phyloP scores from a whole-genome alignment of 2,113 vertebrate species.

The Equus quagga region DNA sequence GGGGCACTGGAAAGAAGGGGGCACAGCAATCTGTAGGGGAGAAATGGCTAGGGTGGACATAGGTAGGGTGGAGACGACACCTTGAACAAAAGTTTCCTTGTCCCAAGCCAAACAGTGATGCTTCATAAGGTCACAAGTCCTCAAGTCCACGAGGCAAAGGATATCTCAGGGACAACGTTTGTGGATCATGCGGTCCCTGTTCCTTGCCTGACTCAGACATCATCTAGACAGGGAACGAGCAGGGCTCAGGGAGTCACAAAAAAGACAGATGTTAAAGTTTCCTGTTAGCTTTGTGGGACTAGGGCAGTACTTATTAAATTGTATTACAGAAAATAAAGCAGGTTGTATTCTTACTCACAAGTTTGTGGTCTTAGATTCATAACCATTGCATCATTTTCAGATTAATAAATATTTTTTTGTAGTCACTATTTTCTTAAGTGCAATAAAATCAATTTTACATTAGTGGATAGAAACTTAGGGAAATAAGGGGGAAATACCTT shows the following conservation, averaged over 20 bases:
- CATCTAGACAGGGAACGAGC: background rate
- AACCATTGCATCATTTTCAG: background rate
- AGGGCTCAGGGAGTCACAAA: background rate
- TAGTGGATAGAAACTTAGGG: background rate
- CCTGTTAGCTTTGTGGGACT: background rate
- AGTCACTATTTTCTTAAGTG: background rate
- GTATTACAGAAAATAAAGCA: background rate
- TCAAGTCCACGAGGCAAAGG: background rate
- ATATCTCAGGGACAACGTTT: background rate
- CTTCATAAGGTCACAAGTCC: background rate
- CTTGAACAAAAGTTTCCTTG: background rate
- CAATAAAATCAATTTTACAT: background rate
- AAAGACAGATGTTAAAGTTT: background rate
- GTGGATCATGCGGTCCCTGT: background rate
- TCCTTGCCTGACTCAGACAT: background rate
- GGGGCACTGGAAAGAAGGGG: too few relatives aligned
- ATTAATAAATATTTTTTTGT: background rate
- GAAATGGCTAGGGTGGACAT: background rate
- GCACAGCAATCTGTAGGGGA: background rate
- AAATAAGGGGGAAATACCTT: background rate
- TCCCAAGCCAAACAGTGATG: background rate
- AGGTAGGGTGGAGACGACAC: background rate
- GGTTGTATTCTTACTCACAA: background rate
- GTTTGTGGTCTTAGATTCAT: background rate
- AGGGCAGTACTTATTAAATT: background rate